Evolutionary conservation across 1,140 invertebrate species (phyloP).

Genomic region (Glossosoma conforme): DNA sequence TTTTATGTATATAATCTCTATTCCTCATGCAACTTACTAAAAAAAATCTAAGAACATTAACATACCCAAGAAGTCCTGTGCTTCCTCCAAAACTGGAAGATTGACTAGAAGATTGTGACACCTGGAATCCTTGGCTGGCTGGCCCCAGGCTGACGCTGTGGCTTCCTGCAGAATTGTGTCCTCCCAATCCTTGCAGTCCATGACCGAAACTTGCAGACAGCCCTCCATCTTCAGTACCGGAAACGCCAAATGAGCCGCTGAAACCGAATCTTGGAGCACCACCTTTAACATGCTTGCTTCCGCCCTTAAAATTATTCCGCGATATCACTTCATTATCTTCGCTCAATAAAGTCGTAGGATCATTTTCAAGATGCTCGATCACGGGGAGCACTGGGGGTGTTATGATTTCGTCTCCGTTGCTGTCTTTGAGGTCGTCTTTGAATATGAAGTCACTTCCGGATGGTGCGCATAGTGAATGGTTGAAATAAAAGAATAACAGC

Average conservation of each 20-base stretch:
- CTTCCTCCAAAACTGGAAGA: slow-evolving; percentile 19
- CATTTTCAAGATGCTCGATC: slow-evolving; percentile 25
- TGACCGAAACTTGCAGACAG: slow-evolving; percentile 18
- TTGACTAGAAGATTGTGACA: slow-evolving; percentile 22
- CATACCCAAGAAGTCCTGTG: slow-evolving; percentile 20
- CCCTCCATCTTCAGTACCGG: slow-evolving; percentile 10
- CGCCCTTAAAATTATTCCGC: slow-evolving; percentile 1
- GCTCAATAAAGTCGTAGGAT: slow-evolving; percentile 24
- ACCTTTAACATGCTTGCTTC: not conserved
- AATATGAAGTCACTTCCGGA: too few species aligned
- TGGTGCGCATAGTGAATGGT: too few species aligned
- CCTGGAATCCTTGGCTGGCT: slow-evolving; percentile 16
- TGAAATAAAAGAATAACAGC: too few species aligned
- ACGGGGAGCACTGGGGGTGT: slow-evolving; percentile 24
- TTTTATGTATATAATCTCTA: too few species aligned
- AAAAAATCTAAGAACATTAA: slow-evolving; percentile 2
- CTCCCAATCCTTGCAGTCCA: slow-evolving; percentile 11
- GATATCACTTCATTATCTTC: slow-evolving; percentile 17
- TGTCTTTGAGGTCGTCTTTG: slow-evolving; percentile 13
- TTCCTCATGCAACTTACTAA: too few species aligned
- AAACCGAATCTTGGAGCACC: slow-evolving; percentile 15
- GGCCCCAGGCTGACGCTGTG: slow-evolving; percentile 17
- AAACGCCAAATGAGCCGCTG: slow-evolving; percentile 7
- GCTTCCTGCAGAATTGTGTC: slow-evolving; percentile 18
- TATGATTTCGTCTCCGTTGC: slow-evolving; percentile 12